phyloP scores from a whole-genome alignment of 2,113 vertebrate genomes.

The Mobula birostris region DNA sequence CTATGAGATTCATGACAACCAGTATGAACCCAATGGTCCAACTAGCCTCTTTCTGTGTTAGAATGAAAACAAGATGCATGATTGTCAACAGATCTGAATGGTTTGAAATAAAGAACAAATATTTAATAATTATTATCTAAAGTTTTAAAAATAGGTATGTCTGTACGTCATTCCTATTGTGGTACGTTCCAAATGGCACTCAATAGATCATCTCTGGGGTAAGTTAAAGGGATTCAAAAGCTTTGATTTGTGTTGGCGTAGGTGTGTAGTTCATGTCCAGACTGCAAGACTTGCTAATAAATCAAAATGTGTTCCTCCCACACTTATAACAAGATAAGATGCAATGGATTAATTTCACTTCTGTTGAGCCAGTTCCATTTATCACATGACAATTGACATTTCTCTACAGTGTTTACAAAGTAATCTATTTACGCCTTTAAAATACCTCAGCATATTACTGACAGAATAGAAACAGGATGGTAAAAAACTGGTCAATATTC shows the following conservation, averaged over 20 bases:
- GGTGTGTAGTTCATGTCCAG: slow-evolving; percentile 44
- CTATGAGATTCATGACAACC: too few relatives aligned
- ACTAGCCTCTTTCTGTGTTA: too few relatives aligned
- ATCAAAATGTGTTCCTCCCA: slow-evolving; percentile 41
- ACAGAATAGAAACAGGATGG: slow-evolving; percentile 11
- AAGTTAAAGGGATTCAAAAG: slow-evolving; percentile 34
- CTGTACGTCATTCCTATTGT: background rate
- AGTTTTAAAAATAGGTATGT: background rate
- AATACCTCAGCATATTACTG: background rate
- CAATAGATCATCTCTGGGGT: slow-evolving; percentile 40
- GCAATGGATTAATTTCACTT: slow-evolving; percentile 32
- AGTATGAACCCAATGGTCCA: too few relatives aligned
- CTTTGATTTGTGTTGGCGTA: slow-evolving; percentile 43
- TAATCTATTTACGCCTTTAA: background rate
- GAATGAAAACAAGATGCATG: background rate
- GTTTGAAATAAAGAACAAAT: background rate
- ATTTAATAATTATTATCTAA: background rate
- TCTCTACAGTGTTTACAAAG: background rate
- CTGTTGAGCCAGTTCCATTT: background rate
- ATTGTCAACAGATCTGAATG: background rate
- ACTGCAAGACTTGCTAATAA: slow-evolving; percentile 41
- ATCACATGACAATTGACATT: slow-evolving; percentile 28
- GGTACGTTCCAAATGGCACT: slow-evolving; percentile 21
- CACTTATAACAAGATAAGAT: slow-evolving; percentile 34
- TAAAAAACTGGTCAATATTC: background rate